phyloP scores from a whole-genome alignment of 2,888 invertebrate genomes.

The Pimpla rufipes region DNA sequence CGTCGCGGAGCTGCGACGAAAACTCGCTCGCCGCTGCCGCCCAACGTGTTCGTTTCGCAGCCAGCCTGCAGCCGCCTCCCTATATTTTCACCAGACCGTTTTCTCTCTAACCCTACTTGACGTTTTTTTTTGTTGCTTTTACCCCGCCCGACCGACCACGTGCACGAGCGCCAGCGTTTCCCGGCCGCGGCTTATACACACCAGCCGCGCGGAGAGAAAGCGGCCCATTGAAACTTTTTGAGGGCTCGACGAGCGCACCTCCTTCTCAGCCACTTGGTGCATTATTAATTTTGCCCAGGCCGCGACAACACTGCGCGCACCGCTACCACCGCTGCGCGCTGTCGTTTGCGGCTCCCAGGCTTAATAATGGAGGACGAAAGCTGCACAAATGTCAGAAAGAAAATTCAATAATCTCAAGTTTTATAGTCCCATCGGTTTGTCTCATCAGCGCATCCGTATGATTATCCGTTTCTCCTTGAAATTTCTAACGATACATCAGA shows the following conservation, averaged over 20 bases:
- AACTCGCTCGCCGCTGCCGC: not conserved
- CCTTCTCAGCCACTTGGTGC: constrained; percentile 30
- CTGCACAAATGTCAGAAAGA: not conserved
- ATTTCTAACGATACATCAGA: too few relatives aligned
- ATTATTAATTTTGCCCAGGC: constrained; percentile 52
- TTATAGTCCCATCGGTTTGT: too few relatives aligned
- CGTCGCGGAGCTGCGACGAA: constrained; percentile 2
- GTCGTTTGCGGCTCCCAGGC: constrained; percentile 15
- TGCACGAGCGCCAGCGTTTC: constrained; percentile 8
- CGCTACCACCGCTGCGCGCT: not conserved
- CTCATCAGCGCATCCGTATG: too few relatives aligned
- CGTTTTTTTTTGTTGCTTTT: constrained; percentile 15
- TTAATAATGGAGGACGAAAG: not conserved
- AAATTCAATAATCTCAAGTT: not conserved
- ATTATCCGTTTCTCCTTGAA: too few relatives aligned
- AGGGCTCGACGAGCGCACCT: constrained; percentile 14
- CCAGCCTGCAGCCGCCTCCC: not conserved
- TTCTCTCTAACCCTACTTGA: constrained; percentile 34
- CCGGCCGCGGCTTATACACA: not conserved
- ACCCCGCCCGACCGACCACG: not conserved
- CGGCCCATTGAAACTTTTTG: constrained; percentile 26
- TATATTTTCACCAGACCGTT: not conserved
- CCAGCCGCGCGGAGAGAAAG: constrained; percentile 24
- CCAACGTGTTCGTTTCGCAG: constrained; percentile 25
- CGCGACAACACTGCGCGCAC: not conserved